A percentile compares a stretch with the other conserved stretches of the same genome.
Conservation (phyloP, 35 echinoderm and acorn worm genomes). For the Eucidaris tribuloides region DNA sequence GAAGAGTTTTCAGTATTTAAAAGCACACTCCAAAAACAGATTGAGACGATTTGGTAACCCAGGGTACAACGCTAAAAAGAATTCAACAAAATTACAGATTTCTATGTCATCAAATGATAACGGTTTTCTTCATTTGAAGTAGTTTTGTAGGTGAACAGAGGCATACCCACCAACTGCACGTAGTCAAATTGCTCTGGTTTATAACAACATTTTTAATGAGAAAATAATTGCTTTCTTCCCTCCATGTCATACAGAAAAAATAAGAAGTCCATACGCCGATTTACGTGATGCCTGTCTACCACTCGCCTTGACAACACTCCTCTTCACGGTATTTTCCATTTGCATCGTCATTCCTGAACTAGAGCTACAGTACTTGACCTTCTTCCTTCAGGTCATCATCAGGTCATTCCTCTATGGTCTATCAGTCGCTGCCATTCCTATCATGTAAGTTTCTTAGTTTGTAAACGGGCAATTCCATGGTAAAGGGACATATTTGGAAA, state of each 20-base stretch:
- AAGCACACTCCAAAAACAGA: background rate
- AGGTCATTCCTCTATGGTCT: conserved; percentile 44
- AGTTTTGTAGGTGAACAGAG: background rate
- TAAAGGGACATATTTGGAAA: too few relatives aligned
- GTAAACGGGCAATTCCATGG: too few relatives aligned
- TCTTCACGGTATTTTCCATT: conserved; percentile 14
- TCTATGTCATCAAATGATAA: background rate
- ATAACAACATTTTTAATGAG: background rate
- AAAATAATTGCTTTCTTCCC: too few relatives aligned
- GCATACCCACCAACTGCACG: too few relatives aligned
- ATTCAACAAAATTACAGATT: too few relatives aligned
- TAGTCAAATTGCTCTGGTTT: background rate
- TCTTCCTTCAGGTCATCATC: conserved; percentile 33
- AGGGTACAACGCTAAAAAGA: too few relatives aligned
- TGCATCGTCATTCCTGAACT: conserved; percentile 22
- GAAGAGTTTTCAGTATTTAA: too few relatives aligned
- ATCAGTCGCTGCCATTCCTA: background rate
- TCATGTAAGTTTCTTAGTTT: too few relatives aligned
- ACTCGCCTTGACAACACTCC: conserved; percentile 22
- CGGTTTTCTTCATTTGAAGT: background rate
- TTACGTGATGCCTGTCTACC: conserved; percentile 20
- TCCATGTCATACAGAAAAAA: background rate
- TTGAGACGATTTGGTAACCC: too few relatives aligned
- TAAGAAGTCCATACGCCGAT: conserved; percentile 30
- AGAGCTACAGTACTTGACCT: conserved; percentile 40